These are phyloP conservation scores for Pyxicephalus adspersus DNA, from an alignment of 2,113 vertebrate genomes.

Conservation along the genomic window DNA sequence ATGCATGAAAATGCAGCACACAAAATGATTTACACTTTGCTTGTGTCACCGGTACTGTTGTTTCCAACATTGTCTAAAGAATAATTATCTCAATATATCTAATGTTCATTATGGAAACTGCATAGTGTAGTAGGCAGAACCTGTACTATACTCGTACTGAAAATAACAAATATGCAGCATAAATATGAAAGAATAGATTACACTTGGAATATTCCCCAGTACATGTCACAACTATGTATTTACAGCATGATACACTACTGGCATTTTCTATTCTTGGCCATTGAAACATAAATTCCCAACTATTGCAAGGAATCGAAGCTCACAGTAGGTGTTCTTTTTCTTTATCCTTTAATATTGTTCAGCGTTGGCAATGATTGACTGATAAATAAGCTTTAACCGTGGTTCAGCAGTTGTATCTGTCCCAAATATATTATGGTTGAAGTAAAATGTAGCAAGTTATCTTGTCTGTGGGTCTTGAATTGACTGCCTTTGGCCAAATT, in stretches of 20 bases:
- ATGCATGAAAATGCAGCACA: conserved; percentile 12
- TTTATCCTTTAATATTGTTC: conserved; percentile 10
- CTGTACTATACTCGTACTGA: conserved; percentile 10
- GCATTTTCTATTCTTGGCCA: conserved; percentile 17
- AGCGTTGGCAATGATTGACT: conserved; percentile 6
- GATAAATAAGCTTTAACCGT: conserved; percentile 30
- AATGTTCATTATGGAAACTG: conserved; percentile 21
- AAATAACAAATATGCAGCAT: conserved; percentile 33
- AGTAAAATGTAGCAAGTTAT: conserved; percentile 28
- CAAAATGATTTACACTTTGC: conserved; percentile 4
- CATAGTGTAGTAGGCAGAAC: conserved; percentile 2
- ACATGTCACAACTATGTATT: conserved; percentile 24
- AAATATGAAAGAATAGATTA: conserved; percentile 25
- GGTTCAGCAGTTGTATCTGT: conserved; percentile 24
- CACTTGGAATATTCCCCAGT: conserved; percentile 33
- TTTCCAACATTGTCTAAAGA: conserved; percentile 25
- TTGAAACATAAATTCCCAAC: conserved; percentile 30
- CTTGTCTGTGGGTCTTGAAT: conserved; percentile 38
- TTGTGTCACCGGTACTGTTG: conserved; percentile 21
- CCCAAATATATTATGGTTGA: conserved; percentile 22
- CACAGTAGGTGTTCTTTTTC: conserved; percentile 8
- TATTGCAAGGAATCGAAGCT: conserved; percentile 6
- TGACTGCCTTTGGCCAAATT: conserved; percentile 41
- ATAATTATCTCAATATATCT: conserved; percentile 44
- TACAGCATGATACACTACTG: not conserved